phyloP scores from a whole-genome alignment of 2,113 vertebrate species.

The Rhineura floridana region DNA sequence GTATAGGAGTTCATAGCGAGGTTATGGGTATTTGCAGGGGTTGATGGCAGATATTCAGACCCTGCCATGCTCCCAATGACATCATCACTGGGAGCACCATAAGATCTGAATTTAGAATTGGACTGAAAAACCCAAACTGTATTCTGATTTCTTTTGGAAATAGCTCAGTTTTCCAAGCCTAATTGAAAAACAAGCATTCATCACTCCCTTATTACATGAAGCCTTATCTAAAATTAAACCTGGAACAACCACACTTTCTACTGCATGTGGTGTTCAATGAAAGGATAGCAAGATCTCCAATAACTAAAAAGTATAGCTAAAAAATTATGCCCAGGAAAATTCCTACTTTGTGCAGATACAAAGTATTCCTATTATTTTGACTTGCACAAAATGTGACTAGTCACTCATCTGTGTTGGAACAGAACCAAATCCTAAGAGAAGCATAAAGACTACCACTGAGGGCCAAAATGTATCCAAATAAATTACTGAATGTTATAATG shows the following conservation, averaged over 20 bases:
- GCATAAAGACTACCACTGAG: not conserved
- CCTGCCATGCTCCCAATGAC: not conserved
- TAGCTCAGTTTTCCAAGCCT: not conserved
- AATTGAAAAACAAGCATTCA: not conserved
- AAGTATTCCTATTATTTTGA: no score
- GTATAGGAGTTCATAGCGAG: not conserved
- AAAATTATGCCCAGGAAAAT: not conserved
- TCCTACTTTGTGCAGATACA: not conserved
- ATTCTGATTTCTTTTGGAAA: not conserved
- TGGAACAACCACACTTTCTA: not conserved
- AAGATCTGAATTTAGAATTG: not conserved
- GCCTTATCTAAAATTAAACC: not conserved
- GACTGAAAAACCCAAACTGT: not conserved
- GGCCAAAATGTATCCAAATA: not conserved
- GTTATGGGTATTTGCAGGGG: not conserved
- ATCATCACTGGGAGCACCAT: not conserved
- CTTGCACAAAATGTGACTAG: not conserved
- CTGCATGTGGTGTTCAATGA: not conserved
- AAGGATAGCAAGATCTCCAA: not conserved
- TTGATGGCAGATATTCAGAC: not conserved
- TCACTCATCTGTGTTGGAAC: not conserved
- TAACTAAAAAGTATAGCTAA: not conserved
- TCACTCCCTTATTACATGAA: not conserved
- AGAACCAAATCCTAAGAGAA: constrained; percentile 10
- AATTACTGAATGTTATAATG: not conserved